Conservation (phyloP, 2,888 invertebrate species). For the Cryptocephalus primarius region DNA sequence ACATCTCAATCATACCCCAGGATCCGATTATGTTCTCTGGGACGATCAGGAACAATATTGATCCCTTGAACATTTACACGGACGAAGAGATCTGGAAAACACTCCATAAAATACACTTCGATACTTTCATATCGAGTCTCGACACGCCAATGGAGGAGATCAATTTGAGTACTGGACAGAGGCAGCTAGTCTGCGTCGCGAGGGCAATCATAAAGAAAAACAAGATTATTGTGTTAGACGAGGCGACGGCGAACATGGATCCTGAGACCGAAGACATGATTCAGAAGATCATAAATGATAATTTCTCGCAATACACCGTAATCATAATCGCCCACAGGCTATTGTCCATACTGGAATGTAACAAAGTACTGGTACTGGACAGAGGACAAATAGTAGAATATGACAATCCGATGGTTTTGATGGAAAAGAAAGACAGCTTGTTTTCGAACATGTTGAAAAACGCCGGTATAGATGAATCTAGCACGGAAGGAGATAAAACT, state of each 20-base stretch:
- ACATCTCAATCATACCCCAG: slow-evolving; percentile 43
- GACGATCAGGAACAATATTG: slow-evolving; percentile 39
- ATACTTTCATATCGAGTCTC: slow-evolving; percentile 28
- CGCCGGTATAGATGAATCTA: slow-evolving; percentile 39
- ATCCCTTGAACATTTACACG: slow-evolving; percentile 19
- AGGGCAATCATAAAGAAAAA: slow-evolving; percentile 42
- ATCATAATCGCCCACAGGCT: slow-evolving; percentile 38
- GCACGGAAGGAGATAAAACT: too few species aligned
- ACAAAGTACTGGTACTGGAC: slow-evolving; percentile 39
- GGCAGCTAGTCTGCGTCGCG: slow-evolving; percentile 46
- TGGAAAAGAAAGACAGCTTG: slow-evolving; percentile 17
- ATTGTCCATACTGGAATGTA: slow-evolving; percentile 47
- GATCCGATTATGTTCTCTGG: slow-evolving; percentile 44
- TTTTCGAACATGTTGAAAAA: slow-evolving; percentile 19
- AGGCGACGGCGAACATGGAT: slow-evolving; percentile 48
- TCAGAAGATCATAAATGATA: slow-evolving; percentile 41
- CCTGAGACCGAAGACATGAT: slow-evolving; percentile 43
- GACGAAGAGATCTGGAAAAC: slow-evolving; percentile 27
- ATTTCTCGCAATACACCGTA: slow-evolving; percentile 43
- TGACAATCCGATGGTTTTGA: slow-evolving; percentile 18
- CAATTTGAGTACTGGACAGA: slow-evolving; percentile 35
- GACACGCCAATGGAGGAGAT: slow-evolving; percentile 15
- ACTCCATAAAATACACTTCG: slow-evolving; percentile 31
- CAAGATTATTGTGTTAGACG: slow-evolving; percentile 44
- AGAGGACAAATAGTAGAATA: slow-evolving; percentile 33